Percentiles rank a stretch among this genome's conserved stretches.
Evolutionary conservation across 2,797 vertebrate genomes (phyloP).

Genomic region (Meda fulgida): DNA sequence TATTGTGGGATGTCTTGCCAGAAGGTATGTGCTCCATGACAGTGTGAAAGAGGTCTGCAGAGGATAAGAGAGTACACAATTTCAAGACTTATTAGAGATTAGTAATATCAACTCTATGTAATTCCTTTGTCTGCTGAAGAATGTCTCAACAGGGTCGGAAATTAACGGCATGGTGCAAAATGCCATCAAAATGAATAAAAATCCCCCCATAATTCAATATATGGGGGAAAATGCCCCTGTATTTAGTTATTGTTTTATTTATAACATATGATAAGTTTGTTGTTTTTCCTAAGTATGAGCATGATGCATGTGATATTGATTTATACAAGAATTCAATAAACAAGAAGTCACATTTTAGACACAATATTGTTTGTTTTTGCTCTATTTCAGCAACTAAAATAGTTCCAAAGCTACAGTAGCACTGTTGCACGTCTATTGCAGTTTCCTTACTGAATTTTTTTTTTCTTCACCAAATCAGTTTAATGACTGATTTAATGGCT

Average conservation of each 20-base stretch:
- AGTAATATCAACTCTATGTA: neutral
- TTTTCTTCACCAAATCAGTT: too few species aligned
- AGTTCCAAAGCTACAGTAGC: neutral
- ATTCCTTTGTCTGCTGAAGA: neutral
- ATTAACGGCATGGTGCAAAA: neutral
- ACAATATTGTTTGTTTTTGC: neutral
- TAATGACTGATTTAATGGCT: neutral
- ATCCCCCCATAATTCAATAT: too few species aligned
- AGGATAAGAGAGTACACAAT: neutral
- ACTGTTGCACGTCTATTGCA: neutral
- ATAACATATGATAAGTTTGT: too few species aligned
- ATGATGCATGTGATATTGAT: neutral
- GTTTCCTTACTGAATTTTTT: neutral
- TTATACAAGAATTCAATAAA: neutral
- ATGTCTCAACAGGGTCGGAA: neutral
- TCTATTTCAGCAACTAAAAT: neutral
- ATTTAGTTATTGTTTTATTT: too few species aligned
- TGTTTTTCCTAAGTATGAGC: neutral
- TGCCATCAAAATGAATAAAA: too few species aligned
- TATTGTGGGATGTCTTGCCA: constrained; percentile 84
- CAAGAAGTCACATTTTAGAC: neutral
- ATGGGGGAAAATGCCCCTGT: too few species aligned
- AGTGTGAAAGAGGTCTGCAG: constrained; percentile 90
- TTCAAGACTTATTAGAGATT: neutral
- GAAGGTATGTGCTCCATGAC: constrained; percentile 88